phyloP scores from a whole-genome alignment of 1,140 invertebrate genomes.

The Drosophila subobscura region DNA sequence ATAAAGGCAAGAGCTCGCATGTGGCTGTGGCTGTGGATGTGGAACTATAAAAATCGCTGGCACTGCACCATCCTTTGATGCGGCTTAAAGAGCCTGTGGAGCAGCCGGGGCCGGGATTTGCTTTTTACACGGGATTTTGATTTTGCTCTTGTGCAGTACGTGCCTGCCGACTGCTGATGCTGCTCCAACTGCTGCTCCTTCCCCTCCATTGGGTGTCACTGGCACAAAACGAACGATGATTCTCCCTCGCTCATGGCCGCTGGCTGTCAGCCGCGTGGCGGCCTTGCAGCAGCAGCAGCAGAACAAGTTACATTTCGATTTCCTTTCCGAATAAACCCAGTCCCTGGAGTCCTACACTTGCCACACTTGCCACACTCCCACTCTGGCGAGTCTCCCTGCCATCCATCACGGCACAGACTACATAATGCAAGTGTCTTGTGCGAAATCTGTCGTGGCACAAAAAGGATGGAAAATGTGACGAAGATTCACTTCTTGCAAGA shows the following conservation, averaged over 20 bases:
- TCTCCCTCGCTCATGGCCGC: conserved; percentile 51
- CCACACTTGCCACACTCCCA: neutral
- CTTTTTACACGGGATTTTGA: neutral
- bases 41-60: conserved; percentile 25
- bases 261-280: conserved; percentile 61
- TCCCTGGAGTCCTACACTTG: conserved; percentile 3
- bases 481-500: conserved; percentile 34
- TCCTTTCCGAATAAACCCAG: conserved; percentile 53
- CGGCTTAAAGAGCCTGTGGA: conserved; percentile 26
- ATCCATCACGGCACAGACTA: neutral
- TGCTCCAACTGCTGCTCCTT: no score
- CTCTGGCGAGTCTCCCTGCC: neutral
- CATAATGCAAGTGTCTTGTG: conserved; percentile 45
- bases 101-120: conserved; percentile 14
- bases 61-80: conserved; percentile 14
- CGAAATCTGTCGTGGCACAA: conserved; percentile 14
- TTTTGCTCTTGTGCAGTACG: conserved; percentile 1
- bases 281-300: conserved; percentile 12
- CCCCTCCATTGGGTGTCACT: conserved; percentile 40
- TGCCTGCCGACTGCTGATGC: neutral
- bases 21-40: conserved; percentile 26
- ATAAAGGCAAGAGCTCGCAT: neutral
- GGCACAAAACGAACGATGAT: conserved; percentile 6
- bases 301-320: conserved; percentile 77
- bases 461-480: conserved; percentile 26